A percentile compares a stretch with the other conserved stretches of the same genome.
These are phyloP conservation scores for Dipodomys stephensi DNA, from an alignment of 2,113 vertebrate genomes.

Conservation along the genomic window DNA sequence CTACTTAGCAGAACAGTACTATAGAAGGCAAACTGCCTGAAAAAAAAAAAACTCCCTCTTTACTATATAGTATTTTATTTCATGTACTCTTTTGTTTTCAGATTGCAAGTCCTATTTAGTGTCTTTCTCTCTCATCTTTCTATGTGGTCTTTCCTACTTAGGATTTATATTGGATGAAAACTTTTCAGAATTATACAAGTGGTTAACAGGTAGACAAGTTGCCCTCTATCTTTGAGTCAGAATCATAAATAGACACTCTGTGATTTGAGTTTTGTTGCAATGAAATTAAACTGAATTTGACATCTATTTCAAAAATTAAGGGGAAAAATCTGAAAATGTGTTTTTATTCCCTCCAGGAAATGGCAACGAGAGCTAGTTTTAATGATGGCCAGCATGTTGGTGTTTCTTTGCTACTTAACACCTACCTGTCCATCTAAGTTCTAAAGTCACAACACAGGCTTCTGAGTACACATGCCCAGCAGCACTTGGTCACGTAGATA, in stretches of 20 bases:
- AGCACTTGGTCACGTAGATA: not conserved
- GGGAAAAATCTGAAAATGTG: not conserved
- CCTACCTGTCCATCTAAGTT: not conserved
- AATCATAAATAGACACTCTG: not conserved
- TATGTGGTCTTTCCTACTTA: not conserved
- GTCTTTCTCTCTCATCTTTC: not conserved
- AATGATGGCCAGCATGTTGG: not conserved
- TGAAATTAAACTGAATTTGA: not conserved
- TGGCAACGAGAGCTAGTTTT: not conserved
- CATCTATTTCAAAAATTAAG: not conserved
- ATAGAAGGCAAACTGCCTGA: constrained; percentile 57
- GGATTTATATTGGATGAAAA: not conserved
- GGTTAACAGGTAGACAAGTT: not conserved
- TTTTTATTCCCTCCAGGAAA: not conserved
- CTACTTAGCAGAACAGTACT: constrained; percentile 61
- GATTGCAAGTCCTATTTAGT: not conserved
- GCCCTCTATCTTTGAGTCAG: not conserved
- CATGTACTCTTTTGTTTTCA: not conserved
- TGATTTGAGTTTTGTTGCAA: not conserved
- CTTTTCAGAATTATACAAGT: not conserved
- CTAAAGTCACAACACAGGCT: not conserved
- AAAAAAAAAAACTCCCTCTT: not conserved
- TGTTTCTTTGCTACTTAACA: not conserved
- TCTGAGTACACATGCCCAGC: not conserved
- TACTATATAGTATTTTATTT: not conserved